Percentiles rank a stretch among this genome's conserved stretches.
Conservation (phyloP, 1,140 invertebrate genomes). For the Portunus trituberculatus region DNA sequence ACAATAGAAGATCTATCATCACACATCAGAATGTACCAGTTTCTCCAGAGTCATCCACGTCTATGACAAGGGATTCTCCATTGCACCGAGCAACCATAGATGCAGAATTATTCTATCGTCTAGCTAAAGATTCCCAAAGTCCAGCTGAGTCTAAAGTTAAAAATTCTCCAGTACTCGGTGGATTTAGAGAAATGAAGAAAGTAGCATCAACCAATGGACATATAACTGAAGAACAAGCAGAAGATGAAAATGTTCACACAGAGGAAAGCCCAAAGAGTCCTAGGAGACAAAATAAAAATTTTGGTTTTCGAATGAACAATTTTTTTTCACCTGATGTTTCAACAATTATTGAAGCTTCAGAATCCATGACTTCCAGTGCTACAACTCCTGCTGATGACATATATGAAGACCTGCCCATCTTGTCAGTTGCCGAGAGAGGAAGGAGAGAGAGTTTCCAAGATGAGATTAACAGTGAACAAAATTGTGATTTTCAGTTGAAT, state of each 20-base stretch:
- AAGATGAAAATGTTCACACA: constrained; percentile 50
- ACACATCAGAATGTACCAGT: not conserved
- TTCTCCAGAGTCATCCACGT: not conserved
- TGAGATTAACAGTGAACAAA: constrained; percentile 62
- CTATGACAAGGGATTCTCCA: constrained; percentile 45
- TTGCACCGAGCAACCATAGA: constrained; percentile 72
- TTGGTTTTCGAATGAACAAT: constrained; percentile 78
- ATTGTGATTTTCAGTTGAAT: constrained; percentile 63
- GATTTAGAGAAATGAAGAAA: constrained; percentile 53
- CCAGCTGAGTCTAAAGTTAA: constrained; percentile 40
- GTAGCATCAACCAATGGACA: constrained; percentile 29
- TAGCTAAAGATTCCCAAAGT: constrained; percentile 70
- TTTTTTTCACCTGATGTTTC: constrained; percentile 79
- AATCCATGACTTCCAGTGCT: constrained; percentile 78
- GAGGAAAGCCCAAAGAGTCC: not conserved
- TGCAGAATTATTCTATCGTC: constrained; percentile 72
- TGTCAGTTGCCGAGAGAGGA: constrained; percentile 21
- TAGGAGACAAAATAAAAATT: constrained; percentile 78
- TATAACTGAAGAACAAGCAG: constrained; percentile 17
- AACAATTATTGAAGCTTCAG: constrained; percentile 79
- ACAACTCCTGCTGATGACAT: constrained; percentile 78
- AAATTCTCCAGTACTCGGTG: constrained; percentile 54
- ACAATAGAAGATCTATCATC: not conserved
- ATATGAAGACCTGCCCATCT: constrained; percentile 68
- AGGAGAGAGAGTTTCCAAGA: constrained; percentile 58